Percentiles rank a stretch among this genome's conserved stretches.
These are phyloP conservation scores for Pseudonaja textilis DNA, from an alignment of 2,113 vertebrate species.

Conservation along the genomic window DNA sequence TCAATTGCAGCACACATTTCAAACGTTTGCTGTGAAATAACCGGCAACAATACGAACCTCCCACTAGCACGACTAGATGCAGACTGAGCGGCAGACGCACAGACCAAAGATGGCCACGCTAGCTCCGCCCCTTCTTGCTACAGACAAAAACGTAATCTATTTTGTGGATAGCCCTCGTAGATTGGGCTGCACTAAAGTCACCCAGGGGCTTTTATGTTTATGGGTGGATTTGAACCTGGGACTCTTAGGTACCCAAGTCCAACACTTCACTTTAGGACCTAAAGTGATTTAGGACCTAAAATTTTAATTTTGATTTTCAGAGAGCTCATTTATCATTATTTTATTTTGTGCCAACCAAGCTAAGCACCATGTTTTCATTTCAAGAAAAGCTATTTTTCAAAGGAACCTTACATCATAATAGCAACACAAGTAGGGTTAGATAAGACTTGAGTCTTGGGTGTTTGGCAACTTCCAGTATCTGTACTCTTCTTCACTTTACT, in stretches of 20 bases:
- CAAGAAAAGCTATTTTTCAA: constrained; percentile 34
- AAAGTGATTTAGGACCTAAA: not conserved
- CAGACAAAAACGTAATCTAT: too few relatives aligned
- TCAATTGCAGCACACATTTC: too few relatives aligned
- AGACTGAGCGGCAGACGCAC: too few relatives aligned
- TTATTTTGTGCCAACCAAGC: not conserved
- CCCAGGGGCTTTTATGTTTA: not conserved
- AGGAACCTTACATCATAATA: constrained; percentile 1
- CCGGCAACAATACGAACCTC: too few relatives aligned
- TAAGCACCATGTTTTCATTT: constrained; percentile 27
- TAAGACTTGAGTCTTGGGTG: not conserved
- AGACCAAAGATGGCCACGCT: too few relatives aligned
- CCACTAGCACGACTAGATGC: too few relatives aligned
- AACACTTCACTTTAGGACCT: not conserved
- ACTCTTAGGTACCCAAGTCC: not conserved
- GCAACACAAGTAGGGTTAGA: constrained; percentile 14
- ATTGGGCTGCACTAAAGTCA: not conserved
- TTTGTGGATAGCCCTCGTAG: too few relatives aligned
- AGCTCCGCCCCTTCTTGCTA: too few relatives aligned
- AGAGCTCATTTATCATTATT: constrained; percentile 5
- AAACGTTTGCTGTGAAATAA: too few relatives aligned
- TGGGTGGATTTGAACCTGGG: not conserved
- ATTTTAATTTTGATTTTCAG: not conserved
- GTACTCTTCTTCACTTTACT: not conserved
- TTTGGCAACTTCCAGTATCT: not conserved